Base-by-base conservation (phyloP, 2,797 vertebrate species). In the Cossypha polioptera region DNA sequence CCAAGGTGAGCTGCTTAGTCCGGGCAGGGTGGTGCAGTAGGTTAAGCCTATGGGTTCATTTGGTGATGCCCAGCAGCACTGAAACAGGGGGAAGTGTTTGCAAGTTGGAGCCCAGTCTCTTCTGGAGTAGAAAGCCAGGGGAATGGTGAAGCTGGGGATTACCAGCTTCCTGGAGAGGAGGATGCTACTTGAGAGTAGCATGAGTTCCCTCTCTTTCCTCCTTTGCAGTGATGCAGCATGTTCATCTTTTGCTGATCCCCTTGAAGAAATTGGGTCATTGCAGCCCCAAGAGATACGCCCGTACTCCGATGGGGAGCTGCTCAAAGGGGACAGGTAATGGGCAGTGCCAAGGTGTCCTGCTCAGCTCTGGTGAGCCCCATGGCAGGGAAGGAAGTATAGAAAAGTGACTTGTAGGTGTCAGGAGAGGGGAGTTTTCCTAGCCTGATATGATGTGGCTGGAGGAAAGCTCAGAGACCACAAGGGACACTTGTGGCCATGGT, bases 231-330 rank as follows among this genome's bases (percentile, higher is more conserved):
- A 98, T 87, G 98, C 98, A 4, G 87, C 98, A n/a, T 97, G 98
- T 94, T 98, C 95, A 90, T 98, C 98, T 4, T 68, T 98, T 47
- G 88, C 97, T 88, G 98, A 98, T 86, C 95, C 98, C 71, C 97
- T 93, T 8, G 61, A 16, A 54, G 97, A 96, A 74, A 22, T 40
- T 1, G 53, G 48, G 9, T 65, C 36, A 0, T 29, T 65, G 1
- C 97, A 96, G 77, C 73, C 90, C n/a, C 97, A 85, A 85, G 98
- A 98, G 28, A 63, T 92, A 65, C 96, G 98, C 61, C 97, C 98
- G 7, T 97, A 98, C 94, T 99, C 99, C 0, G 99, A 99, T 1
- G 98, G 98, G 92, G 99, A 99, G 79, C 97, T 97, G 67, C 86
- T 96, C 2, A 93, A 96, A 5, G 61, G 26, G 22, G 77, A 92